Evolutionary conservation across 2,113 vertebrate species (phyloP).

Genomic region (Leptocoma aspasia): DNA sequence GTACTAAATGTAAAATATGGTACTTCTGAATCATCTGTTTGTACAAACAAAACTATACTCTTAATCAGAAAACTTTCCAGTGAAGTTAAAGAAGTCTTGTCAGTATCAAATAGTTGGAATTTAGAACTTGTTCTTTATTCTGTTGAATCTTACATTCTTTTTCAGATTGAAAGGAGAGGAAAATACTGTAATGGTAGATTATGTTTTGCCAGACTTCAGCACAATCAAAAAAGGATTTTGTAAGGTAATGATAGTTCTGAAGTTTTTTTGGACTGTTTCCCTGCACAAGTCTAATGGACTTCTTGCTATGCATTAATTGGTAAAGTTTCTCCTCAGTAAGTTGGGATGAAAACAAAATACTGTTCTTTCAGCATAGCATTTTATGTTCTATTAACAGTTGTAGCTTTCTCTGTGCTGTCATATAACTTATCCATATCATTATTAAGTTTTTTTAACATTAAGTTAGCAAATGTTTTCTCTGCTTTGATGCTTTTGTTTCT

Average conservation of each 20-base stretch:
- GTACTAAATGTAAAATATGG: not conserved
- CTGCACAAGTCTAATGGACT: not conserved
- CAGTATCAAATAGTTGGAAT: not conserved
- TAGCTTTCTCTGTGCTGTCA: not conserved
- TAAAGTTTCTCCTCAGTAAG: not conserved
- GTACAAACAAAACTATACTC: not conserved
- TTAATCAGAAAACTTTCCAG: not conserved
- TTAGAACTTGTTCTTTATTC: not conserved
- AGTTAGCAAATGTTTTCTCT: not conserved
- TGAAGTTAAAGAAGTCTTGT: not conserved
- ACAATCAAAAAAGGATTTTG: slow-evolving; percentile 98
- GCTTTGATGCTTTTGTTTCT: not conserved
- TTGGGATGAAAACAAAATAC: not conserved
- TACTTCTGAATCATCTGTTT: not conserved
- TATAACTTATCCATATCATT: not conserved
- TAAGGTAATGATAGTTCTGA: slow-evolving; percentile 80
- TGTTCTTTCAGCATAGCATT: not conserved
- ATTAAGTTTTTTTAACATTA: not conserved
- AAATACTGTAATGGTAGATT: slow-evolving; percentile 91
- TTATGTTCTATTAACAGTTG: not conserved
- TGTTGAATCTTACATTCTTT: slow-evolving; percentile 27
- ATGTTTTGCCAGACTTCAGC: slow-evolving; percentile 97
- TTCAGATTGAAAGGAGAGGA: slow-evolving; percentile 91
- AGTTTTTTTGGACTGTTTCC: not conserved
- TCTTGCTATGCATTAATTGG: not conserved